Conservation (phyloP, 2,113 vertebrate species). For the Elachura formosa region DNA sequence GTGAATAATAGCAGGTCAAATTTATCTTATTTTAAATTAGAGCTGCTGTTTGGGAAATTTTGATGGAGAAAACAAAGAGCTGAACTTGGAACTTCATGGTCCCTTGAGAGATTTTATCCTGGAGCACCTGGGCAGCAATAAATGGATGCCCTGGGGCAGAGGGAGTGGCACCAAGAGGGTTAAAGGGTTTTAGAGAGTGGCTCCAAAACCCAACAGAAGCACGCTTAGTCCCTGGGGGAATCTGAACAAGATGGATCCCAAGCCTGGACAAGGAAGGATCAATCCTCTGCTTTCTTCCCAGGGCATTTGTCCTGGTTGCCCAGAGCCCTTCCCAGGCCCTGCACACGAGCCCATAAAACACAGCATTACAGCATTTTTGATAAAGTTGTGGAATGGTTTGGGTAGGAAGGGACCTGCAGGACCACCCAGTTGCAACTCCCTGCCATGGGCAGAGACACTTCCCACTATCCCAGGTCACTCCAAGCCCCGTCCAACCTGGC, state of each 20-base stretch:
- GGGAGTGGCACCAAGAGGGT: background rate
- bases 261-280: background rate
- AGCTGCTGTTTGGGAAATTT: background rate
- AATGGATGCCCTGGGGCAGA: background rate
- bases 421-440: background rate
- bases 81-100: fast-evolving
- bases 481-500: fast-evolving
- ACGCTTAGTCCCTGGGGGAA: fast-evolving
- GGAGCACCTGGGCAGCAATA: background rate
- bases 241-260: background rate
- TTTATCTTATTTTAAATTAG: background rate
- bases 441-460: background rate
- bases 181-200: background rate
- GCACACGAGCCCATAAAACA: background rate
- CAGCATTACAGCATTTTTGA: background rate
- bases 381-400: background rate
- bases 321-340: fast-evolving
- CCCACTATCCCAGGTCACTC: fast-evolving
- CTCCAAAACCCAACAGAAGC: fast-evolving
- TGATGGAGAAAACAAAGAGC: background rate
- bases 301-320: background rate
- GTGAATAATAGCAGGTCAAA: background rate
- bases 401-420: background rate
- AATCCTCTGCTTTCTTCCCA: background rate
- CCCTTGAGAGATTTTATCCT: background rate